Conservation (phyloP, 2,888 invertebrate genomes). For the Idaea biselata region DNA sequence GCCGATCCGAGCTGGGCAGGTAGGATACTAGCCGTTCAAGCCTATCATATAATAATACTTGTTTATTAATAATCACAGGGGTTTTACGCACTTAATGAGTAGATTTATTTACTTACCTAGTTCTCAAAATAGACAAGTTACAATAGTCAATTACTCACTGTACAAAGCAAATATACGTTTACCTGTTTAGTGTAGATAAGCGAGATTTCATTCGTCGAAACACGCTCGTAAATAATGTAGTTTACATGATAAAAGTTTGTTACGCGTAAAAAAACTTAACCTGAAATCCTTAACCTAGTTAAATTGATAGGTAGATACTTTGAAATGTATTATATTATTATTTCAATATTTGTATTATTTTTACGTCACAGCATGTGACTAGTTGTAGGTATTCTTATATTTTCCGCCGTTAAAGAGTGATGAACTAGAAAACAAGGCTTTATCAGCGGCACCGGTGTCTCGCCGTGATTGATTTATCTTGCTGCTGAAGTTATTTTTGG, state of each 20-base stretch:
- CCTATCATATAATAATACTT: not conserved
- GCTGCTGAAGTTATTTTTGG: conserved; percentile 42
- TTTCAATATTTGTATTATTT: conserved; percentile 46
- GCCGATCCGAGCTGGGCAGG: not conserved
- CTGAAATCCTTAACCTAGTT: conserved; percentile 48
- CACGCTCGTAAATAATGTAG: conserved; percentile 13
- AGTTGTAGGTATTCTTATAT: conserved; percentile 37
- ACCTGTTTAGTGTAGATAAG: conserved; percentile 13
- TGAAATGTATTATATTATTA: conserved; percentile 26
- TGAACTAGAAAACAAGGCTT: conserved; percentile 48
- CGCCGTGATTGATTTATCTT: conserved; percentile 73
- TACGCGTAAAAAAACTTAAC: conserved; percentile 18
- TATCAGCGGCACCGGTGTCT: conserved; percentile 48
- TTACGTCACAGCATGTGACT: conserved; percentile 66
- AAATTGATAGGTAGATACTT: conserved; percentile 34
- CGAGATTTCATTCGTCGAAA: conserved; percentile 16
- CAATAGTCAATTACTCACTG: conserved; percentile 3
- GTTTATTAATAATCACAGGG: not conserved
- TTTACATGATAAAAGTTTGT: conserved; percentile 19
- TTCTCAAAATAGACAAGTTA: conserved; percentile 4
- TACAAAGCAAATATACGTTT: conserved; percentile 3
- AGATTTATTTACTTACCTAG: not conserved
- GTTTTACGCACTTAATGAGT: not conserved
- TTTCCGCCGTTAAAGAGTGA: conserved; percentile 41
- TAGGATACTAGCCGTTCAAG: not conserved